Percentiles rank a stretch among this genome's conserved stretches.
Evolutionary conservation across 2,888 invertebrate species (phyloP).

Genomic region (Ceramica pisi): DNA sequence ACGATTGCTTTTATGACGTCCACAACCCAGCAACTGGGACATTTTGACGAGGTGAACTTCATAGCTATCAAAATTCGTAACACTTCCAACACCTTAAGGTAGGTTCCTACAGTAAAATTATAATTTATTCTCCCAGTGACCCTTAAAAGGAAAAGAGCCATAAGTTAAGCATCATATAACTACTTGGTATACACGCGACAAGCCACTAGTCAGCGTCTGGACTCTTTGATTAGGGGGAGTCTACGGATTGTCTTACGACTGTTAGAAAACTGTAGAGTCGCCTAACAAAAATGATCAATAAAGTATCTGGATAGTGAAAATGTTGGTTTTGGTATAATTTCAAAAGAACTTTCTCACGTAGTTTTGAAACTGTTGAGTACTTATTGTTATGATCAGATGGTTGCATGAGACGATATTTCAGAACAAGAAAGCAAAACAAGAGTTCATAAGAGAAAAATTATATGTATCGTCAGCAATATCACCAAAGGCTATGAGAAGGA

Average conservation of each 20-base stretch:
- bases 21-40: no score
- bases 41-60: not conserved
- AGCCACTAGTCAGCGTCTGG: slow-evolving; percentile 52
- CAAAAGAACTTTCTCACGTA: not conserved
- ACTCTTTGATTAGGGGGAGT: slow-evolving; percentile 69
- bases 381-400: not conserved
- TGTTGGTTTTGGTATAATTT: not conserved
- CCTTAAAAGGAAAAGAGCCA: slow-evolving; percentile 39
- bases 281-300: not conserved
- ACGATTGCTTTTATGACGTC: no score
- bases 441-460: not conserved
- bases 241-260: slow-evolving; percentile 64
- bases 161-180: slow-evolving; percentile 34
- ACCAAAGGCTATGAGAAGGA: not conserved
- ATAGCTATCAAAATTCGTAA: not conserved
- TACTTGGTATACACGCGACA: slow-evolving; percentile 50
- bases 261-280: slow-evolving; percentile 38
- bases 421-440: not conserved
- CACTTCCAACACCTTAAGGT: not conserved
- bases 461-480: not conserved
- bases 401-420: no score
- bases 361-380: not conserved
- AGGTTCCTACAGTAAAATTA: slow-evolving; percentile 19
- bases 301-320: not conserved
- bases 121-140: slow-evolving; percentile 28